A percentile compares a stretch with the other conserved stretches of the same genome.
These are phyloP conservation scores for Uria lomvia DNA, from an alignment of 2,113 vertebrate species.

Conservation along the genomic window DNA sequence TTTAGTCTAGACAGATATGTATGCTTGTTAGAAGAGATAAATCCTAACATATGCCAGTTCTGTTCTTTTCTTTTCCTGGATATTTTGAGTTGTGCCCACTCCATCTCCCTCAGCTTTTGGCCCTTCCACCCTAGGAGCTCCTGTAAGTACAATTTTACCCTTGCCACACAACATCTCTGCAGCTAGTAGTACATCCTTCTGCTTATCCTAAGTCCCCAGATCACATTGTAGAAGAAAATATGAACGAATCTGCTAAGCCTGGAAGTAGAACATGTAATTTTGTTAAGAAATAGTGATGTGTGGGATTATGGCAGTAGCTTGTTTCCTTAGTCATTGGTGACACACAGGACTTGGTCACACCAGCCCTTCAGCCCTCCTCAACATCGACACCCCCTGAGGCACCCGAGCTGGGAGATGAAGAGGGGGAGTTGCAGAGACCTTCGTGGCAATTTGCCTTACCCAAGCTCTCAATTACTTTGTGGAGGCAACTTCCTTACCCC, in stretches of 20 bases:
- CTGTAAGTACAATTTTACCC: neutral
- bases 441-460: neutral
- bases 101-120: neutral
- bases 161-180: neutral
- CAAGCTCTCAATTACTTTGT: neutral
- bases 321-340: neutral
- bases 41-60: neutral
- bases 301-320: neutral
- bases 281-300: neutral
- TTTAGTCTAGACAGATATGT: neutral
- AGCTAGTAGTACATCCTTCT: neutral
- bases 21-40: neutral
- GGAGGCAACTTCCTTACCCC: neutral
- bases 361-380: fast-evolving
- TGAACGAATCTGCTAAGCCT: neutral
- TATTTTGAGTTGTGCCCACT: neutral
- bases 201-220: neutral
- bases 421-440: neutral
- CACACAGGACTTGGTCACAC: neutral
- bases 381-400: fast-evolving
- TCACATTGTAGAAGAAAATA: neutral
- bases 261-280: neutral
- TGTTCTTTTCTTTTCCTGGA: neutral
- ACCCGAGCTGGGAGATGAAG: neutral
- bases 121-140: neutral